phyloP scores from a whole-genome alignment of 2,113 vertebrate species.

The Zosterops borbonicus region DNA sequence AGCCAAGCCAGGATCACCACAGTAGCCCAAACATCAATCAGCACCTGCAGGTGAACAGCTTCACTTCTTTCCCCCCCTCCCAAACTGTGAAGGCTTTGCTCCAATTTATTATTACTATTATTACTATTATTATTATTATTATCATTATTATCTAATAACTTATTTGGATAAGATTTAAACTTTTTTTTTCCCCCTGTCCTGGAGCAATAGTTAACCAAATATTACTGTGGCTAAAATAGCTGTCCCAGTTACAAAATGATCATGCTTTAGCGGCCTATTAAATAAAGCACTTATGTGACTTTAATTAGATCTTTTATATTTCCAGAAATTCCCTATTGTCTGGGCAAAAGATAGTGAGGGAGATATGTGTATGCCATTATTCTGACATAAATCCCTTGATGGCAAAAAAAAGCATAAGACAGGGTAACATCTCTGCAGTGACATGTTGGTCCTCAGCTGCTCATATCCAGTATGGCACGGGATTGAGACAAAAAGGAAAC shows the following conservation, averaged over 20 bases:
- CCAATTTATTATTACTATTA: background rate
- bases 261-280: background rate
- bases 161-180: background rate
- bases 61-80: background rate
- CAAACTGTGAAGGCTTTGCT: background rate
- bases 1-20: background rate
- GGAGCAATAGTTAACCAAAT: background rate
- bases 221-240: background rate
- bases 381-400: background rate
- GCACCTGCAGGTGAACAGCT: background rate
- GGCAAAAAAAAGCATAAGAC: background rate
- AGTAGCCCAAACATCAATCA: background rate
- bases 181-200: background rate
- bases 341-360: background rate
- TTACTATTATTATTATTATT: background rate
- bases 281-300: background rate
- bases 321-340: background rate
- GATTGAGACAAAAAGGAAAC: background rate
- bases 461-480: background rate
- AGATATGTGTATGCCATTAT: background rate
- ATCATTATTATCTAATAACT: background rate
- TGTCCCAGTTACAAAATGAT: background rate
- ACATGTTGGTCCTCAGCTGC: fast-evolving
- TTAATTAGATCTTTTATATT: background rate
- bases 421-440: background rate